Percentiles rank a stretch among this genome's conserved stretches.
Evolutionary conservation across 2,888 invertebrate genomes (phyloP).

Genomic region (Troides helena): DNA sequence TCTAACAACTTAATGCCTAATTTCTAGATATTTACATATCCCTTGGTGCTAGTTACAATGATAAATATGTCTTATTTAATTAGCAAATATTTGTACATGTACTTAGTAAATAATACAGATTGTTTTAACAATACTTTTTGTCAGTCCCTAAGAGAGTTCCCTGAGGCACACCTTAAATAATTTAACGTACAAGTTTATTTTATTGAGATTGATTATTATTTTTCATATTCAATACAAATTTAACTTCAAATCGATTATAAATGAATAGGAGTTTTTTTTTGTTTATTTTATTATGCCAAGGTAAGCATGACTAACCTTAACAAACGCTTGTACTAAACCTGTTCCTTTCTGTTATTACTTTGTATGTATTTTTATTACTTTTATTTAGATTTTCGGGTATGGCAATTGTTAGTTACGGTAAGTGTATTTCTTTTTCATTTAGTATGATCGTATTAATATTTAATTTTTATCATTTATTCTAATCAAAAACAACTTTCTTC

Average conservation of each 20-base stretch:
- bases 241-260: neutral
- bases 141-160: neutral
- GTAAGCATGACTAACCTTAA: slow-evolving; percentile 52
- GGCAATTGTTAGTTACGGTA: slow-evolving; percentile 46
- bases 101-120: no score
- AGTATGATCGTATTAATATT: slow-evolving; percentile 1
- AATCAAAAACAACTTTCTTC: neutral
- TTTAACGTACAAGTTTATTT: neutral
- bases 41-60: no score
- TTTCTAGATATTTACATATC: no score
- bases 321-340: slow-evolving; percentile 45
- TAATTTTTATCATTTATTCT: neutral
- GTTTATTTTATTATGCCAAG: slow-evolving; percentile 23
- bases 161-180: neutral
- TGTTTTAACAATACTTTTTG: no score
- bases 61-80: no score
- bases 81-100: no score
- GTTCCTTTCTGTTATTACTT: slow-evolving; percentile 20
- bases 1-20: no score
- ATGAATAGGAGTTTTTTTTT: neutral
- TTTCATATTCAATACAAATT: neutral
- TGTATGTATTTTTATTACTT: slow-evolving; percentile 24
- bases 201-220: neutral
- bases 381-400: slow-evolving; percentile 52
- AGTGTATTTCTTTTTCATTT: slow-evolving; percentile 39